A percentile compares a stretch with the other conserved stretches of the same genome.
Conservation (phyloP, 92 coral and sea anemone species). For the Parazoanthus swiftii region DNA sequence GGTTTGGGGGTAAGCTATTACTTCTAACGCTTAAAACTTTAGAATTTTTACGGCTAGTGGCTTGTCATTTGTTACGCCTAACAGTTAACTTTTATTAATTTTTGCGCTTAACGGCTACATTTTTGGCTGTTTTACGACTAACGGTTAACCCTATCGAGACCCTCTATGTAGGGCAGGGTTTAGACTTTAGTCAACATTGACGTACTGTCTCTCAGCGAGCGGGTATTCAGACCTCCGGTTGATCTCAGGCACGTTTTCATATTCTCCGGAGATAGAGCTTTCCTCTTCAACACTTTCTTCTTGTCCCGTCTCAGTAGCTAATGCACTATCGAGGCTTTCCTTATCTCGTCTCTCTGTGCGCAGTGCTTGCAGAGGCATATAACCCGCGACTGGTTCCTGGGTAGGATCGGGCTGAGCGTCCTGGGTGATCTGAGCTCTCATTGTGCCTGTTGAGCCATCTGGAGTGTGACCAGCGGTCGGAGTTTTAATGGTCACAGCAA, state of each 20-base stretch:
- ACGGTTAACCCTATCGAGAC: too few relatives aligned
- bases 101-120: too few relatives aligned
- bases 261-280: not conserved
- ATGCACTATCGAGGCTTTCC: not conserved
- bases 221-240: not conserved
- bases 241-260: not conserved
- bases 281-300: not conserved
- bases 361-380: not conserved
- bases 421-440: not conserved
- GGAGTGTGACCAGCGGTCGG: not conserved
- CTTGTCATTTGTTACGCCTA: too few relatives aligned
- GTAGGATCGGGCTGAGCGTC: not conserved
- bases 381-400: not conserved
- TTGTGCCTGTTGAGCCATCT: not conserved
- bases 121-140: too few relatives aligned
- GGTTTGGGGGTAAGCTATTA: too few relatives aligned
- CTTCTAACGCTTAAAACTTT: too few relatives aligned
- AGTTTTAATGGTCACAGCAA: not conserved
- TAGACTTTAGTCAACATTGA: too few relatives aligned
- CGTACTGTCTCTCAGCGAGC: not conserved
- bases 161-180: too few relatives aligned
- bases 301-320: not conserved
- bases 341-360: not conserved
- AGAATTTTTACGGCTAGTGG: too few relatives aligned
- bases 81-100: too few relatives aligned